Evolutionary conservation across 2,113 vertebrate genomes (phyloP).

Genomic region (Lethenteron reissneri): DNA sequence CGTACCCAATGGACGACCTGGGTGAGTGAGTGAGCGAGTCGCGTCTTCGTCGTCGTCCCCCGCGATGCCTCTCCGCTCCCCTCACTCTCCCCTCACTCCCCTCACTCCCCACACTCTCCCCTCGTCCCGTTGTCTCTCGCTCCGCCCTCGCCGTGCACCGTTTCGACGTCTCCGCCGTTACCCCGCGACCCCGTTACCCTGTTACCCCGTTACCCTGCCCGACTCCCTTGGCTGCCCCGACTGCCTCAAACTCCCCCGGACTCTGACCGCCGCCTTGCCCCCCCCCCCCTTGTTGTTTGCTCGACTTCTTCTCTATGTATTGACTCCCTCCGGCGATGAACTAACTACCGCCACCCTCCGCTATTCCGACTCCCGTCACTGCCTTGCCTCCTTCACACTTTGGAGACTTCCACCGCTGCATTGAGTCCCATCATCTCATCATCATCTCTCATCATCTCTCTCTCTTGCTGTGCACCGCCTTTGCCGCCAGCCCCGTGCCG

Average conservation of each 20-base stretch:
- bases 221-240: conserved; percentile 8
- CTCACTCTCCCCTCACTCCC: conserved; percentile 10
- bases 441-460: not conserved
- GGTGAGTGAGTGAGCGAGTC: conserved; percentile 18
- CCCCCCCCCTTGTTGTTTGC: not conserved
- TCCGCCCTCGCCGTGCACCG: not conserved
- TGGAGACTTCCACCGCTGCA: not conserved
- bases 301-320: too few species aligned
- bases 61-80: not conserved
- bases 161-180: not conserved
- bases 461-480: not conserved
- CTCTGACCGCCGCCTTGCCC: not conserved
- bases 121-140: too few species aligned
- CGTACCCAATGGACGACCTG: conserved; percentile 21
- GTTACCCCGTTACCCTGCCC: conserved; percentile 17
- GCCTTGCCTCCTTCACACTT: not conserved
- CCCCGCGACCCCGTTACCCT: conserved; percentile 14
- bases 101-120: conserved; percentile 7
- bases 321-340: not conserved
- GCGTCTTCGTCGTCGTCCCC: conserved; percentile 14
- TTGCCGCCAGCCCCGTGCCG: not conserved
- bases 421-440: not conserved
- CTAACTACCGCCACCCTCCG: not conserved
- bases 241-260: not conserved
- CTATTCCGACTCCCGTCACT: not conserved